A percentile compares a stretch with the other conserved stretches of the same genome.
Evolutionary conservation across 92 coral and sea anemone species (phyloP).

Genomic region (Umimayanthus kanabou): DNA sequence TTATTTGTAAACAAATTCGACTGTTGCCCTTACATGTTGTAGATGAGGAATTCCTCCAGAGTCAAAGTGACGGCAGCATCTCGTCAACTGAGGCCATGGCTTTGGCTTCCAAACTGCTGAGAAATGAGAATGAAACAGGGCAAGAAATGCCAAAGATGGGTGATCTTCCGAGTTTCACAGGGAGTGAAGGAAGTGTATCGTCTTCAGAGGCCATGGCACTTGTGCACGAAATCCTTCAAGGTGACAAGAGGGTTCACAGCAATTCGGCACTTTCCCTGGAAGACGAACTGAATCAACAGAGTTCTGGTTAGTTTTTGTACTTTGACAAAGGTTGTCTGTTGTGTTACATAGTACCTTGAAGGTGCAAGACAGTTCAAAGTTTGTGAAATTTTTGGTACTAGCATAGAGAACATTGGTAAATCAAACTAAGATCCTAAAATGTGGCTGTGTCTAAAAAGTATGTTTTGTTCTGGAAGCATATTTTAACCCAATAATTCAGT

Average conservation of each 20-base stretch:
- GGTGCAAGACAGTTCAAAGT: background rate
- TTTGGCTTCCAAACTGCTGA: background rate
- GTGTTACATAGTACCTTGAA: background rate
- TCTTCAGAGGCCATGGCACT: conserved; percentile 9
- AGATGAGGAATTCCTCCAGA: background rate
- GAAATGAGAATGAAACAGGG: background rate
- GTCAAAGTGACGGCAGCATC: background rate
- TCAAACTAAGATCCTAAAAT: too few relatives aligned
- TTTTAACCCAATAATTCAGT: too few relatives aligned
- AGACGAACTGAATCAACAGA: background rate
- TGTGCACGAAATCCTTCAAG: background rate
- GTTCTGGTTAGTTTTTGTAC: background rate
- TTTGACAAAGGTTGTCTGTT: background rate
- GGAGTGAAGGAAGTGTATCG: background rate
- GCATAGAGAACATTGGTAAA: background rate
- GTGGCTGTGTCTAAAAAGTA: too few relatives aligned
- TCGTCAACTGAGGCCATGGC: conserved; percentile 11
- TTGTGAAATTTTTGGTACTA: background rate
- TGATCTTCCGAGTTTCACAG: background rate
- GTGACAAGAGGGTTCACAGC: background rate
- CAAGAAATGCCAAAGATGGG: background rate
- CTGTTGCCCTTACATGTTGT: background rate
- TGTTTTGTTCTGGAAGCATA: too few relatives aligned
- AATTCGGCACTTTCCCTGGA: background rate
- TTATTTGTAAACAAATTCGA: background rate